Base-by-base conservation (phyloP, 2,797 vertebrate genomes). In the Chlorospingus flavigularis region DNA sequence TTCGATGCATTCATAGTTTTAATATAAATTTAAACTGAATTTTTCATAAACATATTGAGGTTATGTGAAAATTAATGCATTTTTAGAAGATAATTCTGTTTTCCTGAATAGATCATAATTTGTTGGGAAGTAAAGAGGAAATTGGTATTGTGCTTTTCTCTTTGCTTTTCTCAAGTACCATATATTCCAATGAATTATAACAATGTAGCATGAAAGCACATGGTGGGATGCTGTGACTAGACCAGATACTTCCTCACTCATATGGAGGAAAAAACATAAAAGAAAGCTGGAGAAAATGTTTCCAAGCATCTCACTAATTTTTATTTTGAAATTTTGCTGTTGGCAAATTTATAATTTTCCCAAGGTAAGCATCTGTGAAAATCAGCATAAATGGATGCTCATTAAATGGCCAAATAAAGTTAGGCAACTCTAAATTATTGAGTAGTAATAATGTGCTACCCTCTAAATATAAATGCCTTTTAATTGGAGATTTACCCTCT, bases 11-110 rank as follows among this genome's bases (percentile, higher is more conserved):
- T 89, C 57, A 88, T 31, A 79, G 35, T 7, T 80, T 70, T 93
- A 92, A 81, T 92, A 88, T 62, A 80, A 93, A 92, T 95, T 95
- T 81, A 61, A 94, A 96, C 90, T 80, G 10, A 94, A 94, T 88
- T 93, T 93, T 97, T 90, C n/a, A 75, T 95, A 95, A 97, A 96
- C 42, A 86, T 71, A 81, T 62, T 93, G 45, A 88, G 24, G 43
- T 88, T 91, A 77, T 92, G 13, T 80, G 72, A 94, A 96, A 95
- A 80, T 94, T 67, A 95, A 90, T 93, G 51, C 30, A 68, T 92
- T 96, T 97, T 93, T 88, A 95, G 60, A 31, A 81, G 47, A 70
- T 91, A 94, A 91, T 92, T 63, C 48, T 85, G 6, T 20, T 51
- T 91, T 92, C 18, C 20, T 67, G 53, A 91, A 71, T 51, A 90